Conservation (phyloP, 2,888 invertebrate genomes). For the Andrena haemorrhoa region DNA sequence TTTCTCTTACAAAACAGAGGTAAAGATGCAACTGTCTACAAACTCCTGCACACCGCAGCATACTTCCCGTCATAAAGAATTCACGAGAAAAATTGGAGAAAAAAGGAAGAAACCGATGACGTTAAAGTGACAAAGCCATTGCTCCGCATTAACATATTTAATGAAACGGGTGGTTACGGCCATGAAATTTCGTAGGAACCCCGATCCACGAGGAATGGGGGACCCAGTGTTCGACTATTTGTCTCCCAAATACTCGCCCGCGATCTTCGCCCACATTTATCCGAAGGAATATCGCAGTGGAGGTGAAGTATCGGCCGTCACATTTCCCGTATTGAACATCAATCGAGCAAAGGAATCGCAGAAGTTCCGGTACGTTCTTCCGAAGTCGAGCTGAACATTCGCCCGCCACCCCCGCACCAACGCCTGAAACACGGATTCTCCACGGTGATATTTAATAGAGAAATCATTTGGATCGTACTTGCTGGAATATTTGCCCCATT, state of each 20-base stretch:
- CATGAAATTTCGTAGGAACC: slow-evolving; percentile 56
- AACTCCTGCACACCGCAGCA: no score
- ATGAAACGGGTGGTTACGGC: slow-evolving; percentile 25
- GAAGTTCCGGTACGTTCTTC: slow-evolving; percentile 55
- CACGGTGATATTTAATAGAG: slow-evolving; percentile 45
- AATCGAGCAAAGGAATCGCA: slow-evolving; percentile 69
- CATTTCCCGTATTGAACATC: slow-evolving; percentile 73
- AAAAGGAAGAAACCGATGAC: no score
- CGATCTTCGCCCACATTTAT: slow-evolving; percentile 76
- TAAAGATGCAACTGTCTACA: no score
- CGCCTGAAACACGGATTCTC: slow-evolving; percentile 15
- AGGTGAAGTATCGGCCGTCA: slow-evolving; percentile 76
- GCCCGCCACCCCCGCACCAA: background rate
- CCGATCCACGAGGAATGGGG: slow-evolving; percentile 58
- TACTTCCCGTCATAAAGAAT: no score
- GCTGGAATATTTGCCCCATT: background rate
- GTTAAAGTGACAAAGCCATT: background rate
- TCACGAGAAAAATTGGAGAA: no score
- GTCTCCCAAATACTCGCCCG: slow-evolving; percentile 70
- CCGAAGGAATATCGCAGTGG: slow-evolving; percentile 73
- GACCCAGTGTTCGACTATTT: slow-evolving; percentile 64
- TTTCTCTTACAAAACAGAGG: no score
- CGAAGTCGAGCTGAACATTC: slow-evolving; percentile 39
- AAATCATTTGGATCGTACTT: slow-evolving; percentile 26
- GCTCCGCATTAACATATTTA: slow-evolving; percentile 16